Evolutionary conservation across 2,113 vertebrate genomes (phyloP).

Genomic region (Menidia beryllina): DNA sequence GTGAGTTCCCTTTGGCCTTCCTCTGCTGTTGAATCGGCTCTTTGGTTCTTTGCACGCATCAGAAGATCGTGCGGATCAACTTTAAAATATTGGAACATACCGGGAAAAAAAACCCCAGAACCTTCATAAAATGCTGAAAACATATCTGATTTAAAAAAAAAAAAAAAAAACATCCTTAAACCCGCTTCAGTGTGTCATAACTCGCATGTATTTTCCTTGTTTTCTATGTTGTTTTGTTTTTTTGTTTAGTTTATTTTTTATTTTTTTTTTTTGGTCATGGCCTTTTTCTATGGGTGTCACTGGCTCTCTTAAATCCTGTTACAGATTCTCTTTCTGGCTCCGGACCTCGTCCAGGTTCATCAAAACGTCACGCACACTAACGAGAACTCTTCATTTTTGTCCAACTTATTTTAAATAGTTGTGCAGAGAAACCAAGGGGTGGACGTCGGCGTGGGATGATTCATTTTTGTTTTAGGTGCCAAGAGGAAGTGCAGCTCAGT

Average conservation of each 20-base stretch:
- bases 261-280: no score
- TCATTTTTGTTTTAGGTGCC: slow-evolving; percentile 41
- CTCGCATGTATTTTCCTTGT: neutral
- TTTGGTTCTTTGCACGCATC: neutral
- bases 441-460: neutral
- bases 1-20: neutral
- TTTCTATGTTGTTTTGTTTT: neutral
- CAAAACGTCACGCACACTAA: neutral
- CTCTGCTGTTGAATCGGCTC: neutral
- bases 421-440: neutral
- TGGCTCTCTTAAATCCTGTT: slow-evolving; percentile 9
- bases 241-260: neutral
- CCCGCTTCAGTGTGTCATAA: no score
- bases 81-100: neutral
- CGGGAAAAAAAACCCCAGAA: neutral
- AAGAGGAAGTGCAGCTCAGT: slow-evolving; percentile 37
- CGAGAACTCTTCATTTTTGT: neutral
- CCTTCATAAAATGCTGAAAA: neutral
- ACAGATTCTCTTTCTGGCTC: neutral
- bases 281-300: neutral
- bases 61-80: neutral
- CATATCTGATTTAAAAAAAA: neutral
- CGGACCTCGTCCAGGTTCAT: neutral
- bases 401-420: neutral
- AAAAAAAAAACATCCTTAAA: neutral